Percentiles rank a stretch among this genome's conserved stretches.
Conservation (phyloP, 2,797 vertebrate species). For the Pteronotus mesoamericanus region DNA sequence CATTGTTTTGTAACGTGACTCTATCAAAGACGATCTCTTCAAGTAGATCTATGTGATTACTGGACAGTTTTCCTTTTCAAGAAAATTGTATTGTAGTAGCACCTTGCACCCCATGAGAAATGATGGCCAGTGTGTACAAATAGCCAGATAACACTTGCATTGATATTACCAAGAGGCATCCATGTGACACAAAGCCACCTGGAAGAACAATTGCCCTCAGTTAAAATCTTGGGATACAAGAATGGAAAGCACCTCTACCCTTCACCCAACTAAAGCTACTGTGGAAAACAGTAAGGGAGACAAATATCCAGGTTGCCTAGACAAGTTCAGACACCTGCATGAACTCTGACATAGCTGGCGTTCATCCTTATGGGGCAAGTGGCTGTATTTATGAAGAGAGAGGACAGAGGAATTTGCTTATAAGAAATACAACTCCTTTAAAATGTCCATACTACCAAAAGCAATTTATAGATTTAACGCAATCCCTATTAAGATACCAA, state of each 20-base stretch:
- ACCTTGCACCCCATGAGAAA: neutral
- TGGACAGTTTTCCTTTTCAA: neutral
- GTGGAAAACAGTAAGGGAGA: neutral
- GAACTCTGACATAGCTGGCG: neutral
- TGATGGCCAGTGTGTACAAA: neutral
- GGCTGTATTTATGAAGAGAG: neutral
- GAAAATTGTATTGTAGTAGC: neutral
- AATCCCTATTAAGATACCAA: too few relatives aligned
- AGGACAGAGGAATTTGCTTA: neutral
- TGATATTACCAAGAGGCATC: neutral
- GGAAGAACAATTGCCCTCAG: neutral
- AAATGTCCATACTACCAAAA: too few relatives aligned
- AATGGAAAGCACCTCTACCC: neutral
- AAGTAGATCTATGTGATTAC: neutral
- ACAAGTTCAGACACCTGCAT: neutral
- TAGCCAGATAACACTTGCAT: neutral
- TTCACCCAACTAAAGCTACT: neutral
- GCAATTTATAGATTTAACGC: too few relatives aligned
- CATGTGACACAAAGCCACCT: neutral
- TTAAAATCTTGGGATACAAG: neutral
- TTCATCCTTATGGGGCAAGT: neutral
- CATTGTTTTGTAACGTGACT: neutral
- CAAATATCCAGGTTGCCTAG: neutral
- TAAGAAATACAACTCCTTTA: neutral
- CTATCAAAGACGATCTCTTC: neutral